Percentiles rank a stretch among this genome's conserved stretches.
These are phyloP conservation scores for Barypeithes pellucidus DNA, from an alignment of 2,888 invertebrate genomes.

Conservation along the genomic window DNA sequence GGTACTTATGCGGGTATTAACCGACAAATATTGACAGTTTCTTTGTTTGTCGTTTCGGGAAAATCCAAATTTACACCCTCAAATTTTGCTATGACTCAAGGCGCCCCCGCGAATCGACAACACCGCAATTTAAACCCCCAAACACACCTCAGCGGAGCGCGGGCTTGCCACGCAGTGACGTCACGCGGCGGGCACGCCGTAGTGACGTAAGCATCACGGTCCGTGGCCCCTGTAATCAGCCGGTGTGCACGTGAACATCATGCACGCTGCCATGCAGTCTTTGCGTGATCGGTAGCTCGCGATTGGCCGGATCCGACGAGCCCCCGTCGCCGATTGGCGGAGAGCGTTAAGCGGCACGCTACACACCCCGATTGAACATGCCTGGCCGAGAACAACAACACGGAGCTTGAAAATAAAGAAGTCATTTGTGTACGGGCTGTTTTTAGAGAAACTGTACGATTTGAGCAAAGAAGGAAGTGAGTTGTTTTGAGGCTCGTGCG, in stretches of 20 bases:
- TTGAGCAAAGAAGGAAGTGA: slow-evolving; percentile 35
- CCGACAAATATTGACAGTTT: neutral
- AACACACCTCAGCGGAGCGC: slow-evolving; percentile 35
- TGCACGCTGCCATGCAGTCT: slow-evolving; percentile 83
- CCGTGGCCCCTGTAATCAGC: slow-evolving; percentile 78
- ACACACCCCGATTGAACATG: slow-evolving; percentile 70
- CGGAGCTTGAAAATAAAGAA: slow-evolving; percentile 63
- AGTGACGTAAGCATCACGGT: slow-evolving; percentile 79
- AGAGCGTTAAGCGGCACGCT: slow-evolving; percentile 68
- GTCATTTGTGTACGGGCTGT: slow-evolving; percentile 52
- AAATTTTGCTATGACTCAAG: neutral
- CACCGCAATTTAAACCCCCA: neutral
- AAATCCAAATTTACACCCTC: neutral
- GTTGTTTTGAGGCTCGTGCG: neutral
- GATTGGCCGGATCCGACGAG: slow-evolving; percentile 81
- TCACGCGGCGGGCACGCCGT: slow-evolving; percentile 67
- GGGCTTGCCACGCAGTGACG: slow-evolving; percentile 63
- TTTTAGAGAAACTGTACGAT: slow-evolving; percentile 31
- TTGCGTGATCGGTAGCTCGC: slow-evolving; percentile 78
- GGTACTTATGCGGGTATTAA: neutral
- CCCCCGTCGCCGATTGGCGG: slow-evolving; percentile 80
- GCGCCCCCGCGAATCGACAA: slow-evolving; percentile 6
- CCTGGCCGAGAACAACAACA: slow-evolving; percentile 64
- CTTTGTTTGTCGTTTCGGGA: slow-evolving; percentile 5
- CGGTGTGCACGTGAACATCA: slow-evolving; percentile 89